These are phyloP conservation scores for Beris morrisii DNA, from an alignment of 2,888 invertebrate species.

Conservation along the genomic window DNA sequence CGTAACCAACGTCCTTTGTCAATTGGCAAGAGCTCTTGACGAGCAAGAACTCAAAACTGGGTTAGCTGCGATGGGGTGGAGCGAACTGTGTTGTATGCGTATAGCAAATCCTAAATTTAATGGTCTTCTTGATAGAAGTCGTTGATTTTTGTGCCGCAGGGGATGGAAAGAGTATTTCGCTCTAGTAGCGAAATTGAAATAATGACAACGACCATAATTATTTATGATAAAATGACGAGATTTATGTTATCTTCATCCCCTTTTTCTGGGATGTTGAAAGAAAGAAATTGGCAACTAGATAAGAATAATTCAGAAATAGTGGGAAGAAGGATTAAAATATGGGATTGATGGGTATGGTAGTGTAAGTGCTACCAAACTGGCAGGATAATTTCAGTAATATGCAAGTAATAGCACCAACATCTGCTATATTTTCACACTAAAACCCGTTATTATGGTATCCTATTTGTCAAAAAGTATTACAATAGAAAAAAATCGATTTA, in stretches of 20 bases:
- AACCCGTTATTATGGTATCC: too few relatives aligned
- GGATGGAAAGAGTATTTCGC: slow-evolving; percentile 3
- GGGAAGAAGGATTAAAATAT: too few relatives aligned
- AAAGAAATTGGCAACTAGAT: too few relatives aligned
- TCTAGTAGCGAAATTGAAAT: slow-evolving; percentile 6
- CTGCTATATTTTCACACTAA: too few relatives aligned
- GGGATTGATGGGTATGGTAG: too few relatives aligned
- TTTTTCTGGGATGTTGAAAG: too few relatives aligned
- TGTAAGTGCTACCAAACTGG: too few relatives aligned
- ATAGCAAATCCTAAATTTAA: slow-evolving; percentile 17
- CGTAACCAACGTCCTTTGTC: slow-evolving; percentile 30
- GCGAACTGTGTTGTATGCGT: background rate
- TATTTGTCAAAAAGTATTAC: too few relatives aligned
- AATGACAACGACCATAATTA: slow-evolving; percentile 6
- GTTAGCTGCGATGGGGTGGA: background rate
- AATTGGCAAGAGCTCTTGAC: slow-evolving; percentile 1
- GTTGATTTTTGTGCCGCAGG: slow-evolving; percentile 19
- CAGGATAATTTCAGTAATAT: too few relatives aligned
- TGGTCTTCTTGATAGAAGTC: slow-evolving; percentile 7
- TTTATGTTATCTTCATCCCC: background rate
- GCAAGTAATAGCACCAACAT: too few relatives aligned
- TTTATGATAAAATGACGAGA: slow-evolving; percentile 1
- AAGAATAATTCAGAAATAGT: too few relatives aligned
- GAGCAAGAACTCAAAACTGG: slow-evolving; percentile 17
- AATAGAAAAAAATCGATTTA: too few relatives aligned